These are phyloP conservation scores for Morpho achilles DNA, from an alignment of 2,888 invertebrate species.

Conservation along the genomic window DNA sequence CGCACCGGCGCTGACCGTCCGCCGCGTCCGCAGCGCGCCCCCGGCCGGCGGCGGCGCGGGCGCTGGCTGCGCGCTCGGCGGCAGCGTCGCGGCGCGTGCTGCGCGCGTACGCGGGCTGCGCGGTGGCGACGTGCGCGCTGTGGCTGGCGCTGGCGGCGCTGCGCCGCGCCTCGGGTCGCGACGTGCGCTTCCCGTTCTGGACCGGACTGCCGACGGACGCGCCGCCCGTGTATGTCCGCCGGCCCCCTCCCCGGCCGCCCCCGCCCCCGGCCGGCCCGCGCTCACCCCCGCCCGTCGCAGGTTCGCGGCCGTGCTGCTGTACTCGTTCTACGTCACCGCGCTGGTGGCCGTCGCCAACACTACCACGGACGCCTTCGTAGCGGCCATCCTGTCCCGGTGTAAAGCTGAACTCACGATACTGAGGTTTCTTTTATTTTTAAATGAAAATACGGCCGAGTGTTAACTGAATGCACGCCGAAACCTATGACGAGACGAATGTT, in stretches of 20 bases:
- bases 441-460: not conserved
- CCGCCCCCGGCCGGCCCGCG: not conserved
- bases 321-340: conserved; percentile 64
- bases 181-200: conserved; percentile 45
- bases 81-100: conserved; percentile 31
- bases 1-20: no score
- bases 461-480: no score
- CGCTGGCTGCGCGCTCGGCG: conserved; percentile 50
- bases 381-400: conserved; percentile 57
- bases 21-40: conserved; percentile 22
- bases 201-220: conserved; percentile 27
- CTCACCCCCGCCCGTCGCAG: conserved; percentile 33
- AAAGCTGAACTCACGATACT: conserved; percentile 56
- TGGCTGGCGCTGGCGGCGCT: conserved; percentile 51
- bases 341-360: conserved; percentile 69
- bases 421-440: conserved; percentile 37
- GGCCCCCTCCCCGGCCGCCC: not conserved
- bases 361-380: conserved; percentile 69
- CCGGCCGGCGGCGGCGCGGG: conserved; percentile 41
- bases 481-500: no score
- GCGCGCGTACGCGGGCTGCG: conserved; percentile 40
- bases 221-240: conserved; percentile 17
- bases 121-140: conserved; percentile 56
- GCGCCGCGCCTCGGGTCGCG: conserved; percentile 34
- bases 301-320: conserved; percentile 48